Conservation (phyloP, 2,113 vertebrate species). For the Clinocottus analis region DNA sequence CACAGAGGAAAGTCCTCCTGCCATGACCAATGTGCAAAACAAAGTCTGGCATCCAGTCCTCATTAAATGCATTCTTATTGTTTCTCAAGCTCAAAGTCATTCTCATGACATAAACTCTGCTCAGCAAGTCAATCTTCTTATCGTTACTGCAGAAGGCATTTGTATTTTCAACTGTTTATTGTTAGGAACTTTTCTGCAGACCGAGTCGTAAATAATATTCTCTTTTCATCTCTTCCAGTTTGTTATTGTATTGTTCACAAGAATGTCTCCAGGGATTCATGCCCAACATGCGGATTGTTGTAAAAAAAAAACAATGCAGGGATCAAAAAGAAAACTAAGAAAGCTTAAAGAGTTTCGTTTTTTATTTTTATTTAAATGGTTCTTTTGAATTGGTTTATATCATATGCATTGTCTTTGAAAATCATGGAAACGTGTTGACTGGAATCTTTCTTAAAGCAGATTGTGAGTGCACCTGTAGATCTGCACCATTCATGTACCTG, state of each 20-base stretch:
- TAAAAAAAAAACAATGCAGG: background rate
- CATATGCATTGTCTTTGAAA: background rate
- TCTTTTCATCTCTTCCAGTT: background rate
- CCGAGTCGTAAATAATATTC: background rate
- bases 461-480: constrained; percentile 19
- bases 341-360: background rate
- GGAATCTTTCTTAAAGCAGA: constrained; percentile 3
- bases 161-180: background rate
- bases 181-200: background rate
- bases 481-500: background rate
- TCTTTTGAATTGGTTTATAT: background rate
- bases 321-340: background rate
- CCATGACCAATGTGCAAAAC: too few species aligned
- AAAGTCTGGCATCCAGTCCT: background rate
- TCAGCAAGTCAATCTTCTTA: background rate
- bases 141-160: background rate
- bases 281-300: background rate
- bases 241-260: too few species aligned
- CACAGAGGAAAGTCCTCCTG: too few species aligned
- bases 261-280: too few species aligned
- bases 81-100: background rate
- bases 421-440: background rate
- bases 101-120: background rate
- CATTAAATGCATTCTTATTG: background rate
- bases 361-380: background rate